These are phyloP conservation scores for Propithecus perrieri DNA, from an alignment of 2,797 vertebrate genomes.

Conservation along the genomic window DNA sequence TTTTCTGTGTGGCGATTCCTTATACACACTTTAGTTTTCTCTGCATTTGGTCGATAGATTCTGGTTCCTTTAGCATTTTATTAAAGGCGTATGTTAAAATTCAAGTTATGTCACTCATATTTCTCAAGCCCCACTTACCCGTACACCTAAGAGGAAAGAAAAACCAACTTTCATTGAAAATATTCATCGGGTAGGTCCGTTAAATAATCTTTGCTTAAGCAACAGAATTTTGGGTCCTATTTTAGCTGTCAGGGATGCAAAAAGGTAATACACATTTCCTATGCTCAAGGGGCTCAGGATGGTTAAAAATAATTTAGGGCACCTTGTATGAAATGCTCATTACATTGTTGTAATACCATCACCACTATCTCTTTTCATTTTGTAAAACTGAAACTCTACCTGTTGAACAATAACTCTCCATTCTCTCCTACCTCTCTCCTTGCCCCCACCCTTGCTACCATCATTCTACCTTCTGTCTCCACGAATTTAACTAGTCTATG, in stretches of 20 bases:
- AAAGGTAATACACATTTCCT: not conserved
- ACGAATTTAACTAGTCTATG: not conserved
- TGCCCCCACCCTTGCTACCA: rapidly evolving
- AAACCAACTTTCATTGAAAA: not conserved
- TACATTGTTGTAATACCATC: not conserved
- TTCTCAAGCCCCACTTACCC: not conserved
- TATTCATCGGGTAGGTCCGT: not conserved
- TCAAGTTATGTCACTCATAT: not conserved
- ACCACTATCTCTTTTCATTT: not conserved
- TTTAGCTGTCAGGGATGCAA: not conserved
- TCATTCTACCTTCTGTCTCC: not conserved
- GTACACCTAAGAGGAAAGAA: not conserved
- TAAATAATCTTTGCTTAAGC: not conserved
- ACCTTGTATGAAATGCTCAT: not conserved
- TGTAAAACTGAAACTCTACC: not conserved
- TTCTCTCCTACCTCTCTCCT: not conserved
- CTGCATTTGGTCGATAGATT: not conserved
- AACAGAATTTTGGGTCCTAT: not conserved
- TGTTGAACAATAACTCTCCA: not conserved
- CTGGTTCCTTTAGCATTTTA: not conserved
- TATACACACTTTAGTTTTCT: not conserved
- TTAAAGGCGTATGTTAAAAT: not conserved
- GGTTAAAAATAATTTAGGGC: not conserved
- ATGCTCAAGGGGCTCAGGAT: not conserved
- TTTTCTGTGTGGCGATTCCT: not conserved